Percentiles rank a stretch among this genome's conserved stretches.
phyloP scores from a whole-genome alignment of 64 coral and sea anemone species.

The Montipora capricornis region DNA sequence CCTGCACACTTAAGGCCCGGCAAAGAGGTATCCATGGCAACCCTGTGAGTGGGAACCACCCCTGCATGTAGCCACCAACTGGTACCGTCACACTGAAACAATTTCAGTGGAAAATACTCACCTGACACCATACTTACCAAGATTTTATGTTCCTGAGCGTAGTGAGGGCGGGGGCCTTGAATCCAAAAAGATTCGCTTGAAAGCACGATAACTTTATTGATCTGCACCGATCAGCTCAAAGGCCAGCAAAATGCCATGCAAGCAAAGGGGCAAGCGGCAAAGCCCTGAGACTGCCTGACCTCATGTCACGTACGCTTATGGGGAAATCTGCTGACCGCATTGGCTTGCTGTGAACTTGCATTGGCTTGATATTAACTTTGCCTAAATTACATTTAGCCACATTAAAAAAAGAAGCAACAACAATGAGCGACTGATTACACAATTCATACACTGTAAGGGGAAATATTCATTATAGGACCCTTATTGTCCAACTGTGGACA shows the following conservation, averaged over 20 bases:
- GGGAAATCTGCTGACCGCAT: no score
- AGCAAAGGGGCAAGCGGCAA: not conserved
- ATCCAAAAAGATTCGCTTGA: not conserved
- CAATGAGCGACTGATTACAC: no score
- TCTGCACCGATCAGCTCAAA: not conserved
- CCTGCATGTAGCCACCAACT: not conserved
- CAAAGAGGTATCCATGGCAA: not conserved
- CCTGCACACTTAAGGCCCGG: not conserved
- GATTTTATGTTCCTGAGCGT: not conserved
- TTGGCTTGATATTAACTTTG: not conserved
- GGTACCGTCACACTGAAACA: not conserved
- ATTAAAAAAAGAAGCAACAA: not conserved
- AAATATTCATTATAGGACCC: no score
- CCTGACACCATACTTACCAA: not conserved
- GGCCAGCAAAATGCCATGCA: no score
- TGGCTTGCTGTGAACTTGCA: not conserved
- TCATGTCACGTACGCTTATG: not conserved
- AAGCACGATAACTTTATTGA: not conserved
- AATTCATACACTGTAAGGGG: no score
- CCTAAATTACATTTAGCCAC: not conserved
- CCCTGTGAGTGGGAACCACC: not conserved
- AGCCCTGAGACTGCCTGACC: not conserved
- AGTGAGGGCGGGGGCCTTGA: not conserved
- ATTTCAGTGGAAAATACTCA: not conserved
- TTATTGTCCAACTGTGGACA: no score